Base-by-base conservation (phyloP, 1,140 invertebrate genomes). In the Aethina tumida region DNA sequence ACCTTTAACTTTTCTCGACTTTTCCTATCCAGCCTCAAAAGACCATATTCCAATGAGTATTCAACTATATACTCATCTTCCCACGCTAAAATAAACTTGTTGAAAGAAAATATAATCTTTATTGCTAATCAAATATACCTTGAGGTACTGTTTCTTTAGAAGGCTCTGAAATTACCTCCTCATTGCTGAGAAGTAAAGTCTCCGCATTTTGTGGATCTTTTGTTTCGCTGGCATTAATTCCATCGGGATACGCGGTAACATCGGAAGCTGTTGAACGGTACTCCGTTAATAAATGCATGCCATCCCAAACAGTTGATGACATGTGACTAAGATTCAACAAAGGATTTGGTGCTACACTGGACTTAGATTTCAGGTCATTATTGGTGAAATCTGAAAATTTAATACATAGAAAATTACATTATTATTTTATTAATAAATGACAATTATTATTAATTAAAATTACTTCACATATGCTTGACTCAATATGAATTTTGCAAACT, bases 31-130 rank as follows among this genome's bases (percentile, higher is more conserved):
- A 99, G 65, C 3, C 95, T 73, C 21, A 99, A 66, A 59, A 97
- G 92, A 1, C 96, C 95, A 65, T 98, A 97, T 62, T 98, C 92
- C 41, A 97, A 66, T 2, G 94, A 90, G 71, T 97, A 99, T 63
- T 99, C 96, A 3, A 98, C 83, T 21, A 98, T 96, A 59, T 97
- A 97, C 55, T 92, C 85, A 51, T 96, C 91, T 50, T 92, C 85
- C 59, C 74, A 83, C 35, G 76, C 83, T 77, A 51, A 43, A 67
- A 61, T 39, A 42, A 46, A 50, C 52, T 47, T 15, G 17, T 1
- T 16, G 35, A 44, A 8, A 39, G 13, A 10, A 29, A 25, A 25
- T 10, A 18, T 10, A 29, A 38, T 28, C 18, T 20, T 38, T 38
- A 17, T 30, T 20, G 14, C 19, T 14, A 14, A 29, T 18, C 10